Percentiles rank a stretch among this genome's conserved stretches.
Evolutionary conservation across 2,888 invertebrate genomes (phyloP).

Genomic region (Notodonta dromedarius): DNA sequence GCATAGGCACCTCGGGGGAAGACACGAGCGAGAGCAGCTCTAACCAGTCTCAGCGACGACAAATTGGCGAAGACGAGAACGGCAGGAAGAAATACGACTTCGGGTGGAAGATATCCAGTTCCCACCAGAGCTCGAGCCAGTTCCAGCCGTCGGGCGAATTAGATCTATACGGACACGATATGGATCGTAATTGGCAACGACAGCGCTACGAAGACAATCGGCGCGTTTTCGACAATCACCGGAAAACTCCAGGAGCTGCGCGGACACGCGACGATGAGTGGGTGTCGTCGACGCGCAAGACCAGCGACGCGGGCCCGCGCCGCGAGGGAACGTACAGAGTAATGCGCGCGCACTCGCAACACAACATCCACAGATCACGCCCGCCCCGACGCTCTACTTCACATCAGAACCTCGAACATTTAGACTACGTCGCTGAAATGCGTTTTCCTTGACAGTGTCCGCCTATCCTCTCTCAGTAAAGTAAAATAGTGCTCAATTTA

Average conservation of each 20-base stretch:
- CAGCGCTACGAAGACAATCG: constrained; percentile 73
- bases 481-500: constrained; percentile 76
- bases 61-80: constrained; percentile 83
- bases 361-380: constrained; percentile 84
- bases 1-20: constrained; percentile 93
- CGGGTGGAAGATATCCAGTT: constrained; percentile 88
- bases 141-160: constrained; percentile 86
- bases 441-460: constrained; percentile 84
- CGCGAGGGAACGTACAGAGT: constrained; percentile 78
- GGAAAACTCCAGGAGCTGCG: constrained; percentile 54
- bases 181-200: constrained; percentile 83
- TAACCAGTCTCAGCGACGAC: constrained; percentile 88
- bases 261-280: constrained; percentile 66
- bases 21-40: constrained; percentile 93
- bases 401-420: constrained; percentile 86
- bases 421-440: constrained; percentile 86
- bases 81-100: constrained; percentile 86
- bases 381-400: constrained; percentile 84
- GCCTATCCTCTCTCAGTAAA: constrained; percentile 51
- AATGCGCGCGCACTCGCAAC: constrained; percentile 86
- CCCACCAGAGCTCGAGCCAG: constrained; percentile 82
- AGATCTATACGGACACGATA: constrained; percentile 87
- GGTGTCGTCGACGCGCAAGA: constrained; percentile 62
- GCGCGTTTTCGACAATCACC: constrained; percentile 68
- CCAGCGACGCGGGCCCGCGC: constrained; percentile 71